Base-by-base conservation (phyloP, 1,140 invertebrate species). In the Andricus grossulariae region DNA sequence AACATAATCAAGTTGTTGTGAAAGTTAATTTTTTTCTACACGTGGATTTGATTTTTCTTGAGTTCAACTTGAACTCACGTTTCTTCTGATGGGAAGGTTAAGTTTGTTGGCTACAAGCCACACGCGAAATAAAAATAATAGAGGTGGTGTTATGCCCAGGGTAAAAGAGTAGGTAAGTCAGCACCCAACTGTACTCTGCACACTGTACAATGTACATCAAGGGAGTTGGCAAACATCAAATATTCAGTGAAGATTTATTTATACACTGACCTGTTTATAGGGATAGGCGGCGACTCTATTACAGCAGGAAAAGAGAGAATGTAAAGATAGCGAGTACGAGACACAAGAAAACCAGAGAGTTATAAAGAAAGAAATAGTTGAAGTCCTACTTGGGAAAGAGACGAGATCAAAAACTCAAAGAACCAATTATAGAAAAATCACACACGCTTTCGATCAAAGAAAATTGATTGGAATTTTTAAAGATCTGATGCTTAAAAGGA, bases 201-300 rank as follows among this genome's bases (percentile, higher is more conserved):
- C 39, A 11, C 39, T 45, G 39, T 11, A 45, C 39, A 45, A 11
- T 45, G 39, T 11, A 45, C 39, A 45, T 74, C 73, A 77, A 77
- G 82, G 77, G 80, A 85, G 84, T 86, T 85, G 82, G 86, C 86
- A 85, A 45, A 84, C 86, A 87, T 88, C 88, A 88, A 87, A 89
- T 88, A 89, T 88, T 85, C 84, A 78, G 80, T 80, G 76, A 82
- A 86, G 79, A 87, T 85, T 84, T 88, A 88, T 85, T 86, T 87
- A 88, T 88, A 88, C 83, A 83, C 81, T 72, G 75, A 77, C 55
- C 82, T 86, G 86, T 87, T 87, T 86, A 88, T 88, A 89, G 82
- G 72, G 85, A 88, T 88, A 89, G 81, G 72, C 39, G 71, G 50
- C 78, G 50, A 74, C 57, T 83, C 83, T 85, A 85, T 87, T 87